Evolutionary conservation across 2,797 vertebrate species (phyloP).

Genomic region (Clarias laeviceps): DNA sequence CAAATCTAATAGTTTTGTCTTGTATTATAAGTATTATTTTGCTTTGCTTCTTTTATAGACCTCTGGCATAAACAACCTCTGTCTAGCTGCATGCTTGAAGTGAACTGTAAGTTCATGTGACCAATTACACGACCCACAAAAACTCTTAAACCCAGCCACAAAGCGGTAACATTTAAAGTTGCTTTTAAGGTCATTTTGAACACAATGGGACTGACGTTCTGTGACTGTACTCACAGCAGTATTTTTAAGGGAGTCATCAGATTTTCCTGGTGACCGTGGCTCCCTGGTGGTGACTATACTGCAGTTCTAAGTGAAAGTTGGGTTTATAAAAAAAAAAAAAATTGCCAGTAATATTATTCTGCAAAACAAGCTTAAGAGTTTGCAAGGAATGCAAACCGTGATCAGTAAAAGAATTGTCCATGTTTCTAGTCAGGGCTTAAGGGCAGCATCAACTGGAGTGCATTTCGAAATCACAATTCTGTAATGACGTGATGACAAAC

Average conservation of each 20-base stretch:
- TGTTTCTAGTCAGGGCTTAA: neutral
- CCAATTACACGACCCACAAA: slow-evolving; percentile 23
- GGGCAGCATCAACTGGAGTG: neutral
- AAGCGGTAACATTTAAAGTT: slow-evolving; percentile 20
- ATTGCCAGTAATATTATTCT: neutral
- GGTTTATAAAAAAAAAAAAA: neutral
- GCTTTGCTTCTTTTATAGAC: neutral
- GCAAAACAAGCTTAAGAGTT: neutral
- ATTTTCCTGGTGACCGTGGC: neutral
- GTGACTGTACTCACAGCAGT: neutral
- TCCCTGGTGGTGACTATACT: neutral
- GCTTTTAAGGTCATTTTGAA: slow-evolving; percentile 2
- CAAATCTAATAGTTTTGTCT: neutral
- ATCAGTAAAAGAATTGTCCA: neutral
- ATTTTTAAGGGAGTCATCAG: neutral
- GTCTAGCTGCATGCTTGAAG: slow-evolving; percentile 13
- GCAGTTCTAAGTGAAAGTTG: neutral
- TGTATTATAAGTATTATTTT: neutral
- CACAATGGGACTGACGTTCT: neutral
- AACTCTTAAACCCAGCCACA: slow-evolving; percentile 18
- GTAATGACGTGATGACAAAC: slow-evolving; percentile 32
- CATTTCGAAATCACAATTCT: slow-evolving; percentile 7
- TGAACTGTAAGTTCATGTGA: slow-evolving; percentile 25
- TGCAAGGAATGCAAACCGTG: neutral
- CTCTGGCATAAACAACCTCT: slow-evolving; percentile 1